Conservation (phyloP, 2,113 vertebrate species). For the Sterrhoptilus dennistouni region DNA sequence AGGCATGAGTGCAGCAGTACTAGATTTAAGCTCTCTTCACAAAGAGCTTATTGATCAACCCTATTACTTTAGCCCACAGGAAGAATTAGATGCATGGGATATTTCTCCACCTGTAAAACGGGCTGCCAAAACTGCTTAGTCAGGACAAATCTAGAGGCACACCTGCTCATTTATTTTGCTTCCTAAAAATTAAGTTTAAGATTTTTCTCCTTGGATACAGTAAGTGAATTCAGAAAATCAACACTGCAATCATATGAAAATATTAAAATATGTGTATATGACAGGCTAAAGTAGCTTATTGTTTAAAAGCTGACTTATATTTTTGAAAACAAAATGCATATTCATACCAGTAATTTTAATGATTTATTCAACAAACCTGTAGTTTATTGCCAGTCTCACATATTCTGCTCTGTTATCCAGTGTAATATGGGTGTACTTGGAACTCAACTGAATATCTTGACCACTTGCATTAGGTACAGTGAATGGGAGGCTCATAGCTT, state of each 20-base stretch:
- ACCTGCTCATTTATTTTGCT: neutral
- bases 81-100: neutral
- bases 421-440: conserved; percentile 93
- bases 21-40: neutral
- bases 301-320: neutral
- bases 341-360: neutral
- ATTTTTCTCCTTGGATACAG: neutral
- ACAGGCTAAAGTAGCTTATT: neutral
- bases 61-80: neutral
- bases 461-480: conserved; percentile 95
- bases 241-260: neutral
- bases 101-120: neutral
- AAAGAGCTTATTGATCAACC: neutral
- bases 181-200: neutral
- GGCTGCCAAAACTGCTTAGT: neutral
- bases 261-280: neutral
- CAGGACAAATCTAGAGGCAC: neutral
- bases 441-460: conserved; percentile 96
- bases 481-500: conserved; percentile 96
- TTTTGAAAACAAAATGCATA: neutral
- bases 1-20: neutral
- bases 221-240: neutral
- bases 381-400: conserved; percentile 94
- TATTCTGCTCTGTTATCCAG: conserved; percentile 94
- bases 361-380: conserved; percentile 80